Base-by-base conservation (phyloP, 1,140 invertebrate species). In the Palaemon carinicauda region DNA sequence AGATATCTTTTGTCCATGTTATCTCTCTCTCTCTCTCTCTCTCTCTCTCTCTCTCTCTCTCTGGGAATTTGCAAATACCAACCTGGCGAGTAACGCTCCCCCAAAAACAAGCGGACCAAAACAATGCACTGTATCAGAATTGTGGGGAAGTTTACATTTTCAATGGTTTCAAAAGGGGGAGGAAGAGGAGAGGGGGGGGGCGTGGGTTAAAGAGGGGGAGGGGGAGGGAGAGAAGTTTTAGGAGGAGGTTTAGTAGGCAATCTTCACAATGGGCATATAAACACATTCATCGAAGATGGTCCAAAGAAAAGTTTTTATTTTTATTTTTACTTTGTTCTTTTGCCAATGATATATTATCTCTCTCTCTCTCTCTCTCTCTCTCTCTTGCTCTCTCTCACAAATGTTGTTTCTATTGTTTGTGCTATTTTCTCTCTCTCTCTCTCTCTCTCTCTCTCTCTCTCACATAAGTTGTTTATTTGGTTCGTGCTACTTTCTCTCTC, bases 111-210 rank as follows among this genome's bases (percentile, higher is more conserved):
- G 15, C 24, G 17, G 77, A 54, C 4, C 52, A 41, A 80, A 80
- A 80, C 77, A 80, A 80, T 80, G 77, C 77, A 54, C 21, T 80
- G 77, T 56, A 29, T 80, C 51, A 80, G 77, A 29, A 19, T 56
- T 80, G 77, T 80, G 77, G 77, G 52, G 51, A n/a, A 80, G 77
- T 80, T 80, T 80, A 80, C 77, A 80, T 65, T 80, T 65, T 80
- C 56, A 24, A 12, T 60, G 14, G 27, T 60, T 24, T 65, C 69
- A 19, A 73, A 31, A n/a, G 27, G 52, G 15, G 51, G 24, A n/a
- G n/a, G n/a, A n/a, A n/a, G n/a, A n/a, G 12, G 12, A 41, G 41
- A 41, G 41, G 41, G 41, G 41, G 12, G 41, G 1, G 7, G 41
- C 7, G 41, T 5, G 41, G 41, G 7, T 41, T 9, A 41, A 12